phyloP scores from a whole-genome alignment of 2,888 invertebrate species.

The Slavum lentiscoides region DNA sequence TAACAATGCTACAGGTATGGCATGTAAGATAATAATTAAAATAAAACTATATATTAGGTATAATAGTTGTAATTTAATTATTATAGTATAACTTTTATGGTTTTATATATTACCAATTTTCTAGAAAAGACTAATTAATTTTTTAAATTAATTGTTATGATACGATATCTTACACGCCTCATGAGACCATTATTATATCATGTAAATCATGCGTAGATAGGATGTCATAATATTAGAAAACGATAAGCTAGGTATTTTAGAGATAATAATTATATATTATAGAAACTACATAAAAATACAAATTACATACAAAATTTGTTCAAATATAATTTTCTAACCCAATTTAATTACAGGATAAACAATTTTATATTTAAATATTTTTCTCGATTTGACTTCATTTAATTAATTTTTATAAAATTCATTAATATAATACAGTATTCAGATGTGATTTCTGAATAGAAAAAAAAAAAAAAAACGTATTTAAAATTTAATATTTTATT shows the following conservation, averaged over 20 bases:
- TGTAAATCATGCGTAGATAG: conserved; percentile 16
- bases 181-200: conserved; percentile 7
- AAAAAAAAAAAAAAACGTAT: no score
- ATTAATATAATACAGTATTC: no score
- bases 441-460: no score
- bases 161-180: conserved; percentile 16
- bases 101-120: conserved; percentile 8
- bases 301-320: conserved; percentile 1
- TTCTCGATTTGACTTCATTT: background rate
- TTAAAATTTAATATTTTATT: no score
- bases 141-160: background rate
- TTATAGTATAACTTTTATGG: background rate
- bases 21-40: background rate
- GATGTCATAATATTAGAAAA: conserved; percentile 13
- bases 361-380: background rate
- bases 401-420: background rate
- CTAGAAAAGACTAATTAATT: background rate
- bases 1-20: no score
- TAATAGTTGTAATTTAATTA: background rate
- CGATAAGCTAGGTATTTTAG: conserved; percentile 30
- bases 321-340: background rate
- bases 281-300: background rate
- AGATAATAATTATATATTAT: conserved; percentile 29
- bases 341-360: conserved; percentile 7
- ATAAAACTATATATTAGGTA: background rate